Percentiles rank a stretch among this genome's conserved stretches.
These are phyloP conservation scores for Drosophila meridionalis DNA, from an alignment of 2,888 invertebrate genomes.

Conservation along the genomic window DNA sequence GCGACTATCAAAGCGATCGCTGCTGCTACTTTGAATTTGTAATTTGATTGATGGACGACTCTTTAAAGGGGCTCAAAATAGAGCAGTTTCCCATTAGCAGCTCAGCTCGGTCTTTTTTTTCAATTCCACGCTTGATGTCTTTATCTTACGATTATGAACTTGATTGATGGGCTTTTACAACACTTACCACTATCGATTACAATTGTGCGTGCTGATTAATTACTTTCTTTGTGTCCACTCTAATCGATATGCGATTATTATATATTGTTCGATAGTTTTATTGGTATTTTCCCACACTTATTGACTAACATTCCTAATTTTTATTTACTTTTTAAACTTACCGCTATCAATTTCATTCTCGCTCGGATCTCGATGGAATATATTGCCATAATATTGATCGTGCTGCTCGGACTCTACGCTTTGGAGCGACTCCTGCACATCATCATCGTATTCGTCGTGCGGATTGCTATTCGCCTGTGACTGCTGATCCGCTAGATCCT, in stretches of 20 bases:
- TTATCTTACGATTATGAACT: constrained; percentile 29
- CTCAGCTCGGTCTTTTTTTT: not conserved
- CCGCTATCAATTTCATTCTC: constrained; percentile 84
- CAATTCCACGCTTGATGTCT: constrained; percentile 25
- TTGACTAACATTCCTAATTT: no score
- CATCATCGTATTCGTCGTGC: constrained; percentile 73
- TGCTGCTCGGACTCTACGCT: constrained; percentile 91
- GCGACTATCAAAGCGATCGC: constrained; percentile 1
- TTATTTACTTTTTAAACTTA: constrained; percentile 58
- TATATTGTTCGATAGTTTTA: not conserved
- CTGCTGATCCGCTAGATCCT: constrained; percentile 50
- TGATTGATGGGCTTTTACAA: constrained; percentile 38
- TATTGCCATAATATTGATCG: constrained; percentile 87
- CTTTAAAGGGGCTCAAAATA: constrained; percentile 15
- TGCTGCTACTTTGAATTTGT: constrained; percentile 10
- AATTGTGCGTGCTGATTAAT: not conserved
- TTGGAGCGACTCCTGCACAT: constrained; percentile 85
- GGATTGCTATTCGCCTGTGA: constrained; percentile 40
- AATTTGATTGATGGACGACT: constrained; percentile 44
- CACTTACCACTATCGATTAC: constrained; percentile 81
- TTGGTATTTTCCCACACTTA: not conserved
- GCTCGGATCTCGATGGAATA: constrained; percentile 82
- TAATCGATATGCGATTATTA: constrained; percentile 62
- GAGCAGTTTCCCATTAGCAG: not conserved
- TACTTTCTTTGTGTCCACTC: constrained; percentile 38